Evolutionary conservation across 2,888 invertebrate species (phyloP), one percentile per base, ranked within the genome.

Genomic region (Miltochrista miniata): DNA sequence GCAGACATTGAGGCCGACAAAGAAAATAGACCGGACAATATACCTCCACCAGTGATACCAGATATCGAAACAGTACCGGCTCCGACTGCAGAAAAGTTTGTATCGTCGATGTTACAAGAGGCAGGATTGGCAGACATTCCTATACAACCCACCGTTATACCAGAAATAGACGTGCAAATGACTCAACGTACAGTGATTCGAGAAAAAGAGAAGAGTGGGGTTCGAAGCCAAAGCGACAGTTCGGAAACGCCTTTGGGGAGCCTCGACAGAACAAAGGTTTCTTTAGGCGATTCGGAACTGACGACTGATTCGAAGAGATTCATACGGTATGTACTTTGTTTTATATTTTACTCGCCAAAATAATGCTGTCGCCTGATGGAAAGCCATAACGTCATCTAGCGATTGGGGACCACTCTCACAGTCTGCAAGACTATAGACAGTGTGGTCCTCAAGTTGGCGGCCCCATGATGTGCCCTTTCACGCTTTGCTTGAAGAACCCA

Each of bases 211-310:
- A n/a, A 24, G 18, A 54, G 54, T 7, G 39, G 35, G 1, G 51
- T 62, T 15, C 56, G 49, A 13, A 57, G 53, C 13, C 65, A 49
- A 0, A 83, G 83, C 49, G 79, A 74, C 0, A 57, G 69, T 5
- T 77, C 82, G 0, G 90, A 90, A 48, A 84, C 89, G 0, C 87
- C 72, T 0, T 51, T 88, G 15, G 90, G 90, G 2, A 90, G 90
- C 51, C 56, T 89, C 13, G 90, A 90, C 48, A 73, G 90, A 13
- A 90, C 90, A 0, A 85, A 81, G 52, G 90, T 90, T 34, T 90
- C 90, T 3, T 74, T 90, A 1, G 90, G 90, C 0, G 87, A 87
- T 31, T 85, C 88, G 0, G 85, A 79, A 4, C 67, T 65, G 5
- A 84, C 85, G 0, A 87, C 89, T 0, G 89, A 88, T 35, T 83